phyloP scores from a whole-genome alignment of 2,888 invertebrate species.

The Sabatieria punctata region DNA sequence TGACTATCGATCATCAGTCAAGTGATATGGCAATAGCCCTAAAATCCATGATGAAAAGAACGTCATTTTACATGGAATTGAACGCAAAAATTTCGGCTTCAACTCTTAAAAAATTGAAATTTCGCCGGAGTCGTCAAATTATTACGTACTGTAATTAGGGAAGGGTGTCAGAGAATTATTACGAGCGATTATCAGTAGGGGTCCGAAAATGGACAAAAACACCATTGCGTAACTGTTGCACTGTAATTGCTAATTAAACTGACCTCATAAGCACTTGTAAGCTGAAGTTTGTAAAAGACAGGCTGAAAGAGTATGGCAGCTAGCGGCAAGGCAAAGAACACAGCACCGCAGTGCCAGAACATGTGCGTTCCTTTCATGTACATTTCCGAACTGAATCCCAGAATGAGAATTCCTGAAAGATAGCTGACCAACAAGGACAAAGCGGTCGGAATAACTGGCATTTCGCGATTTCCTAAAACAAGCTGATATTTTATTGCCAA shows the following conservation, averaged over 20 bases:
- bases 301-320: constrained; percentile 6
- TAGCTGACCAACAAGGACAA: constrained; percentile 12
- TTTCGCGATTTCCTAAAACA: not conserved
- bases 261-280: constrained; percentile 9
- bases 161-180: too few relatives aligned
- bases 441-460: constrained; percentile 9
- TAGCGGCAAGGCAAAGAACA: constrained; percentile 4
- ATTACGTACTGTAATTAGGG: not conserved
- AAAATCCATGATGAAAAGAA: not conserved
- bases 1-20: too few relatives aligned
- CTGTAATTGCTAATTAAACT: not conserved
- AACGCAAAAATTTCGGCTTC: too few relatives aligned
- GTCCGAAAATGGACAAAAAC: too few relatives aligned
- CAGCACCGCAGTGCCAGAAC: too few relatives aligned
- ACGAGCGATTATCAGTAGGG: too few relatives aligned
- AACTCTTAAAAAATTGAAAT: too few relatives aligned
- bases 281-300: constrained; percentile 7
- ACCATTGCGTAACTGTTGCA: not conserved
- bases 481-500: too few relatives aligned
- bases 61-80: too few relatives aligned
- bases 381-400: constrained; percentile 12
- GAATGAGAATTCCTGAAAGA: constrained; percentile 11
- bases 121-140: too few relatives aligned
- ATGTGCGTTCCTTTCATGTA: constrained; percentile 10
- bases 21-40: too few relatives aligned